Conservation (phyloP, 2,888 invertebrate genomes). For the Alloplasta piceator region DNA sequence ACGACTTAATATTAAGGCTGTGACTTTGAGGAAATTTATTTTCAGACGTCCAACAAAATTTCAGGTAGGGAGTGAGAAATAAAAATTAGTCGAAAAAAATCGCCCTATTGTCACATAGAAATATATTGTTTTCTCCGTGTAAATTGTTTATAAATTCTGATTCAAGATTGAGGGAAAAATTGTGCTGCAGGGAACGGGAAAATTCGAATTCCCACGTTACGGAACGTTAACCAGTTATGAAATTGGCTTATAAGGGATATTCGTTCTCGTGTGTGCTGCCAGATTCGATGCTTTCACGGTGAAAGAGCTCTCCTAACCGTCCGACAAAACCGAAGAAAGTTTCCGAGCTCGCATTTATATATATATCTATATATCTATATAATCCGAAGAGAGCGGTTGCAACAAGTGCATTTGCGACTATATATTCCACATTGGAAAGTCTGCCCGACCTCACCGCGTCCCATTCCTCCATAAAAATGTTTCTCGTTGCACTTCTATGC, state of each 20-base stretch:
- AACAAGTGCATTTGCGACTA: constrained; percentile 76
- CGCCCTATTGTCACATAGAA: too few species aligned
- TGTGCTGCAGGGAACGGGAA: neutral
- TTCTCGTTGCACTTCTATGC: constrained; percentile 69
- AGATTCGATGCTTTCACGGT: constrained; percentile 76
- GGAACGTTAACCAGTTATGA: constrained; percentile 82
- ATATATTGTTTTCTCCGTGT: too few species aligned
- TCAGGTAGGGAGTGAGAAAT: too few species aligned
- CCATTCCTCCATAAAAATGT: constrained; percentile 40
- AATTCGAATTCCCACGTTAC: constrained; percentile 76
- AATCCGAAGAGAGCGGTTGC: constrained; percentile 32
- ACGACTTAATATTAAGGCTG: too few species aligned
- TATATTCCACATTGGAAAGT: constrained; percentile 78
- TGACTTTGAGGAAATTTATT: too few species aligned
- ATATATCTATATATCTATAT: too few species aligned
- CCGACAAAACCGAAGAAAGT: constrained; percentile 81
- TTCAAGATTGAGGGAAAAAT: neutral
- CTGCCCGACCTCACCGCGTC: constrained; percentile 53
- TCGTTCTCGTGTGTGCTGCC: constrained; percentile 61
- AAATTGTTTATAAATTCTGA: neutral
- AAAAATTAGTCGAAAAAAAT: constrained; percentile 1
- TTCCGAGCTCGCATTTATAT: constrained; percentile 65
- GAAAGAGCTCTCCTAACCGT: constrained; percentile 68
- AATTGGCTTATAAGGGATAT: constrained; percentile 79
- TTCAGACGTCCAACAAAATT: too few species aligned